Conservation (phyloP, 2,888 invertebrate genomes). For the Apoderus coryli region DNA sequence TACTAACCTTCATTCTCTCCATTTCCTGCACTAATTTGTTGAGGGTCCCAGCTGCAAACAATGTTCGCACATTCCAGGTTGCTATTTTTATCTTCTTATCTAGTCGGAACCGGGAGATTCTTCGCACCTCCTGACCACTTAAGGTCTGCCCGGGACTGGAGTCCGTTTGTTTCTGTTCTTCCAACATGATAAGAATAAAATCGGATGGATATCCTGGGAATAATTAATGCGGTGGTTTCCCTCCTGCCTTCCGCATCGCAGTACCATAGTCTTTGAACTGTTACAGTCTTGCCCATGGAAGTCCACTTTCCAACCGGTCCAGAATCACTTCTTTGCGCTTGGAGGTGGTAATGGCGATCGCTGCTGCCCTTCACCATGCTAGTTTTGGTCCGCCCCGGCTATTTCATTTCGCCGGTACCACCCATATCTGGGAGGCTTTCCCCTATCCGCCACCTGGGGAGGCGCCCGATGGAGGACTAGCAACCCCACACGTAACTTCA, state of each 20-base stretch:
- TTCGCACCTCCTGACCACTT: constrained; percentile 4
- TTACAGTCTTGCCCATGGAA: constrained; percentile 1
- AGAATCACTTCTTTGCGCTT: neutral
- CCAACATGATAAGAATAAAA: constrained; percentile 1
- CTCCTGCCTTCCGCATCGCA: neutral
- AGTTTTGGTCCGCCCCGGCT: constrained; percentile 4
- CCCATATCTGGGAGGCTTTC: too few relatives aligned
- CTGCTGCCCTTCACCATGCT: constrained; percentile 2
- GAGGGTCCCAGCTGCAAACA: too few relatives aligned
- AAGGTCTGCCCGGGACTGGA: constrained; percentile 8
- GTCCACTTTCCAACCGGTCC: constrained; percentile 1
- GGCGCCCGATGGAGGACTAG: too few relatives aligned
- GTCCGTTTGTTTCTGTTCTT: constrained; percentile 1
- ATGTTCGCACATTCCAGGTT: too few relatives aligned
- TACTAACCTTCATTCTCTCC: constrained; percentile 6
- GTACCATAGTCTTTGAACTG: constrained; percentile 1
- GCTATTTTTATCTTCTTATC: constrained; percentile 1
- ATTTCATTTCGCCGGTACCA: too few relatives aligned
- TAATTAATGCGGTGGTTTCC: too few relatives aligned
- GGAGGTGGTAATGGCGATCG: constrained; percentile 1
- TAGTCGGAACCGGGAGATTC: constrained; percentile 2
- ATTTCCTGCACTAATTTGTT: too few relatives aligned
- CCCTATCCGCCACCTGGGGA: too few relatives aligned
- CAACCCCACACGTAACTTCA: too few relatives aligned
- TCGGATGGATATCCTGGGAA: constrained; percentile 2